A percentile compares a stretch with the other conserved stretches of the same genome.
Evolutionary conservation across 2,113 vertebrate species (phyloP).

Genomic region (Atherinomorus stipes): DNA sequence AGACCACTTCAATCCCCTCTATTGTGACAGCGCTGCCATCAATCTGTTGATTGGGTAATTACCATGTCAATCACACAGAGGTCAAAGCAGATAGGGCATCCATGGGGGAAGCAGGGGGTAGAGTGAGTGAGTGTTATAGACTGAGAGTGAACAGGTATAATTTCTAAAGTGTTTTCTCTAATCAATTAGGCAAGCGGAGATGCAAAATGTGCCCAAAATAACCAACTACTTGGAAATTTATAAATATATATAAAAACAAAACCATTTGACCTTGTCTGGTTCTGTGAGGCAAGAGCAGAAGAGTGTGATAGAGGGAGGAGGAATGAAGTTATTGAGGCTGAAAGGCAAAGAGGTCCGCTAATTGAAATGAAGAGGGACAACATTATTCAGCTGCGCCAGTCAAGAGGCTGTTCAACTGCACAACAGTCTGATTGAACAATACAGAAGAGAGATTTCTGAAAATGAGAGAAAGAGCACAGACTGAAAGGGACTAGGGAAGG

Average conservation of each 20-base stretch:
- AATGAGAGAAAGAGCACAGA: constrained; percentile 39
- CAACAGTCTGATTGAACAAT: constrained; percentile 88
- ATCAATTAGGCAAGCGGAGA: constrained; percentile 69
- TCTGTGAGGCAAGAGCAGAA: constrained; percentile 14
- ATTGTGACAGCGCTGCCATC: constrained; percentile 85
- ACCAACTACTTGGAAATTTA: constrained; percentile 10
- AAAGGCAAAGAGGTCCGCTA: constrained; percentile 85
- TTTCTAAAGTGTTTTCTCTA: constrained; percentile 73
- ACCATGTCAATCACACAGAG: constrained; percentile 89
- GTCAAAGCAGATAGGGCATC: constrained; percentile 84
- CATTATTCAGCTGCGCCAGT: constrained; percentile 88
- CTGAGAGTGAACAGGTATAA: constrained; percentile 73
- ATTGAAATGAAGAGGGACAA: constrained; percentile 93
- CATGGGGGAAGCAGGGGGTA: constrained; percentile 49
- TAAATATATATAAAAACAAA: background rate
- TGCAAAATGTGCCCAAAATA: constrained; percentile 53
- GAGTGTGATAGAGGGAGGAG: constrained; percentile 27
- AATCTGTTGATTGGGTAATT: constrained; percentile 89
- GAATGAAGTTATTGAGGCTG: constrained; percentile 64
- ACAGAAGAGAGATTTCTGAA: constrained; percentile 72
- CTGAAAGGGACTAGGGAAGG: background rate
- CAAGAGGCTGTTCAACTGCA: constrained; percentile 91
- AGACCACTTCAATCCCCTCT: constrained; percentile 82
- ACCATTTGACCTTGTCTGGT: constrained; percentile 65
- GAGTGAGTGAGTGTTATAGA: constrained; percentile 51